Conservation (phyloP, 2,113 vertebrate genomes). For the Garra rufa region DNA sequence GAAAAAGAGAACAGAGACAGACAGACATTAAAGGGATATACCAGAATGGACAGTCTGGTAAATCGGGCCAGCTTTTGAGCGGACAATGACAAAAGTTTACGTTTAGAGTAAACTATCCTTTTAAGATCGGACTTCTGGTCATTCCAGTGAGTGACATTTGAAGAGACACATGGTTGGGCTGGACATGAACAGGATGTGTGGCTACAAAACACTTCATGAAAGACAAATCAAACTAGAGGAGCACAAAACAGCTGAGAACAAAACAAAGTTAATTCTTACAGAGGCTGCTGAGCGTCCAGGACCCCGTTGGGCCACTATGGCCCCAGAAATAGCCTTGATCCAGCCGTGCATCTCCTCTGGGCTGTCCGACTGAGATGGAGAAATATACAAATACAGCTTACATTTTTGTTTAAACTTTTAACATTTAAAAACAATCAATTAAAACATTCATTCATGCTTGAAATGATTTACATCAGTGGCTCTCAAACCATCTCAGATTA, state of each 20-base stretch:
- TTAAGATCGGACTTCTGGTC: neutral
- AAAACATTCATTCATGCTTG: neutral
- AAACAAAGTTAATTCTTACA: constrained; percentile 74
- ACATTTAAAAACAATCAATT: neutral
- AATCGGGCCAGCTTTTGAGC: neutral
- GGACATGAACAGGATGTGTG: neutral
- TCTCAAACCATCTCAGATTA: neutral
- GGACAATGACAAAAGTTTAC: neutral
- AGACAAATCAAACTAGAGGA: neutral
- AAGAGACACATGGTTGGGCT: neutral
- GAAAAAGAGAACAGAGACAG: neutral
- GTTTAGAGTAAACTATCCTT: neutral
- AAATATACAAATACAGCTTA: constrained; percentile 4
- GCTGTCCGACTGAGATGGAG: constrained; percentile 84
- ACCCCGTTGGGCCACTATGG: constrained; percentile 93
- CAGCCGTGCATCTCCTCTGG: constrained; percentile 98
- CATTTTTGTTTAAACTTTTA: neutral
- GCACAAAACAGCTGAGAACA: neutral
- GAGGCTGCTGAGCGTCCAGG: constrained; percentile 88
- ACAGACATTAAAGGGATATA: neutral
- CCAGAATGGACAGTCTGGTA: neutral
- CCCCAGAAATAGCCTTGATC: constrained; percentile 95
- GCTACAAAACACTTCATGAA: neutral
- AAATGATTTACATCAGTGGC: neutral
- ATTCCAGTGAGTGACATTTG: neutral